Evolutionary conservation across 2,797 vertebrate genomes (phyloP), one percentile per base, ranked within the genome.

Genomic region (Tenualosa thibaudeaui): DNA sequence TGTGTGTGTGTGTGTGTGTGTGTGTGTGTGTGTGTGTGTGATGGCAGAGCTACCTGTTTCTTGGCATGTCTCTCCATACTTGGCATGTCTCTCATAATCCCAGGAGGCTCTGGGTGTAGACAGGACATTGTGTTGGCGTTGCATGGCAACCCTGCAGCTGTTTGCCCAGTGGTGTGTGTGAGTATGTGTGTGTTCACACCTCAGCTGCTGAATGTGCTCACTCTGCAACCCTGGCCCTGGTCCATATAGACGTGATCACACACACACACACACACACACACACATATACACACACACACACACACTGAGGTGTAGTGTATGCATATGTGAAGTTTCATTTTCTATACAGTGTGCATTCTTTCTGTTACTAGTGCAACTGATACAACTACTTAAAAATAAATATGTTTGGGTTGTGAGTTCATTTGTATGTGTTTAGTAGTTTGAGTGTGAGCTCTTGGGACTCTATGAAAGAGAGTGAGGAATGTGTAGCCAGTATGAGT

Each of bases 201-300:
- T 88, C 54, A 85, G 75, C 83, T 88, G 88, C 87, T 89, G 86
- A 90, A 88, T 84, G 81, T 81, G 87, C 51, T 56, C 60, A 85
- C 85, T 89, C 50, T 81, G 84, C 68, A 75, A 10, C 13, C 37
- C 68, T 75, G 37, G 31, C 37, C 37, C 68, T 19, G 3, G 37
- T 37, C 37, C 68, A 75, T 13, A 71, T 40, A 40, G 26, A 71
- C 37, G 13, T 40, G 31, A 31, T 31, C 65, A 71, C 65, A 40
- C 65, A 71, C 65, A 71, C 65, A 37, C 24, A 68, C 65, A 68
- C 65, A 68, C 65, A 31, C 26, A 68, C 65, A 71, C 65, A 37
- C 62, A 68, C 24, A 68, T 9, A 37, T 13, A 37, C 65, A 71
- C 26, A 40, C 65, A 37, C 31, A 75, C 13, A 75, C 68, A 75